A percentile compares a stretch with the other conserved stretches of the same genome.
phyloP scores from a whole-genome alignment of 2,888 invertebrate genomes.

The Hirtodrosophila trivittata region DNA sequence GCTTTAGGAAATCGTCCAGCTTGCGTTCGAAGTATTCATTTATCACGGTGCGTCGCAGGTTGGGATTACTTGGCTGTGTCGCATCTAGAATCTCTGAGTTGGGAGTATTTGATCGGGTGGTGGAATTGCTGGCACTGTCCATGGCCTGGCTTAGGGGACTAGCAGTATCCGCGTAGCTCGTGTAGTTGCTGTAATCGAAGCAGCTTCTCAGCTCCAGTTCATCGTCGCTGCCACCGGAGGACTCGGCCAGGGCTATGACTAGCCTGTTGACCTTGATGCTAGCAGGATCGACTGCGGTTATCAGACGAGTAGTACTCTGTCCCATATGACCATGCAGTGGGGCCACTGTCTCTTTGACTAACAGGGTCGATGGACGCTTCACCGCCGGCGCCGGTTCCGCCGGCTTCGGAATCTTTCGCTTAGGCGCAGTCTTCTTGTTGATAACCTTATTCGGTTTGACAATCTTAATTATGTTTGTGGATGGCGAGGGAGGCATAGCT shows the following conservation, averaged over 20 bases:
- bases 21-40: constrained; percentile 80
- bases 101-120: constrained; percentile 74
- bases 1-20: constrained; percentile 80
- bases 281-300: constrained; percentile 73
- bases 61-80: constrained; percentile 31
- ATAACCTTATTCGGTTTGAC: constrained; percentile 83
- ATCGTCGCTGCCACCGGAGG: constrained; percentile 77
- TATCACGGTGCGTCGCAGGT: constrained; percentile 61
- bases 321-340: constrained; percentile 29
- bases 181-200: constrained; percentile 21
- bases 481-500: constrained; percentile 2
- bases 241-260: constrained; percentile 73
- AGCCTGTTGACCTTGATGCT: constrained; percentile 74
- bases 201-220: constrained; percentile 53
- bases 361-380: constrained; percentile 52
- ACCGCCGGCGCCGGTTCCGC: constrained; percentile 4
- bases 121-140: constrained; percentile 73
- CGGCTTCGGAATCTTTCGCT: constrained; percentile 52
- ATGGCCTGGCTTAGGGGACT: constrained; percentile 80
- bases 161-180: constrained; percentile 69
- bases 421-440: constrained; percentile 68
- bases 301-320: constrained; percentile 64
- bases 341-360: constrained; percentile 53
- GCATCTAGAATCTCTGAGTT: constrained; percentile 38
- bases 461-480: constrained; percentile 68